phyloP scores from a whole-genome alignment of 1,140 invertebrate species.

The Amphibalanus amphitrite region DNA sequence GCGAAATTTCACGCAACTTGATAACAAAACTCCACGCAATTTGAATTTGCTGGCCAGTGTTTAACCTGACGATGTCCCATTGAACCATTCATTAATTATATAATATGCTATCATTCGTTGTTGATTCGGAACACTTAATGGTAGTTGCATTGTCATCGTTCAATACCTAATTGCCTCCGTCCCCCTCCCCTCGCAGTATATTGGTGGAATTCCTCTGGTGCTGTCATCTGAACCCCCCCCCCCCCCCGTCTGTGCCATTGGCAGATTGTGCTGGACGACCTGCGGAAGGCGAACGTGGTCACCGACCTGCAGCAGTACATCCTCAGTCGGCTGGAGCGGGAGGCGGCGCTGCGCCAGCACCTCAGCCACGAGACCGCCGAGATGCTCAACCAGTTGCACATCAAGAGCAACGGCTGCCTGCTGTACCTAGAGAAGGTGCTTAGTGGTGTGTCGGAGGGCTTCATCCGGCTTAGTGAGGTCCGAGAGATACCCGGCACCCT shows the following conservation, averaged over 20 bases:
- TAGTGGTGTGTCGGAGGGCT: conserved; percentile 80
- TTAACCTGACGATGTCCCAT: neutral
- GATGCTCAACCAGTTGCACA: conserved; percentile 84
- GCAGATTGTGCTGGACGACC: conserved; percentile 16
- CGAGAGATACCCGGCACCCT: conserved; percentile 85
- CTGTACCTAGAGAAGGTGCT: conserved; percentile 82
- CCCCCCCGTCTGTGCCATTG: no score
- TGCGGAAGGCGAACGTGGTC: conserved; percentile 26
- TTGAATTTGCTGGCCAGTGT: no score
- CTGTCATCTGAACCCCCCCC: no score
- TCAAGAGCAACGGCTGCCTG: conserved; percentile 91
- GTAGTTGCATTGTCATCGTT: no score
- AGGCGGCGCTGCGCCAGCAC: conserved; percentile 57
- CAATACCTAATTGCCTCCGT: no score
- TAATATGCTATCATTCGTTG: no score
- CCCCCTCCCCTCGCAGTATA: no score
- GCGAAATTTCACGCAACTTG: no score
- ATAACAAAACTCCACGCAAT: no score
- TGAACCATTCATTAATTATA: no score
- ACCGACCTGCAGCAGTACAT: conserved; percentile 92
- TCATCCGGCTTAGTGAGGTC: conserved; percentile 66
- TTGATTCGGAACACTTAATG: no score
- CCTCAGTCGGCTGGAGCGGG: conserved; percentile 69
- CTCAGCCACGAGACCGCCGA: conserved; percentile 72
- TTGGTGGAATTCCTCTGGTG: no score